A percentile compares a stretch with the other conserved stretches of the same genome.
phyloP scores from a whole-genome alignment of 2,113 vertebrate genomes.

The Urocolius indicus region DNA sequence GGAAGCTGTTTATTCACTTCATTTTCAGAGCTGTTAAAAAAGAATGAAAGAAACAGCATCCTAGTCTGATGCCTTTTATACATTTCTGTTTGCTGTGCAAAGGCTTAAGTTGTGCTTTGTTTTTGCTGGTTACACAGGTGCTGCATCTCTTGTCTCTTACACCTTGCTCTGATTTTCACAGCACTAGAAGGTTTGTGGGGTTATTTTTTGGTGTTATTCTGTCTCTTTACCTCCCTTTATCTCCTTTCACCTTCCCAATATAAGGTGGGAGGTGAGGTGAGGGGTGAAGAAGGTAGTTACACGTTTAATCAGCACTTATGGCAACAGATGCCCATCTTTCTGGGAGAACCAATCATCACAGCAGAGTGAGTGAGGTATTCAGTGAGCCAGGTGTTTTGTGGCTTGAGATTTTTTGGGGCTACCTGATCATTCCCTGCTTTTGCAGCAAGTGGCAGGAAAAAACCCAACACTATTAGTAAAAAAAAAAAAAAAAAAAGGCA shows the following conservation, averaged over 20 bases:
- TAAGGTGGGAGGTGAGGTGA: fast-evolving
- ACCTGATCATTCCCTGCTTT: not conserved
- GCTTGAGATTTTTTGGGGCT: not conserved
- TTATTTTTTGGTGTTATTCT: not conserved
- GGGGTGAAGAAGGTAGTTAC: not conserved
- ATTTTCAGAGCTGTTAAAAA: not conserved
- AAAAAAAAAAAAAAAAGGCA: slow-evolving; percentile 1
- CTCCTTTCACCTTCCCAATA: not conserved
- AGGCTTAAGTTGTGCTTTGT: slow-evolving; percentile 4
- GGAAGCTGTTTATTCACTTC: slow-evolving; percentile 41
- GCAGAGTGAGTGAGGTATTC: not conserved
- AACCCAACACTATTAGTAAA: not conserved
- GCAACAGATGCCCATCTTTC: not conserved
- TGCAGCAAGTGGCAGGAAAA: not conserved
- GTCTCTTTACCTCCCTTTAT: not conserved
- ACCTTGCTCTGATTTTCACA: not conserved
- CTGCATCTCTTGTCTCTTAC: not conserved
- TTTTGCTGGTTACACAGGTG: not conserved
- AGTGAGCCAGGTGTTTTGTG: not conserved
- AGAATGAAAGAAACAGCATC: not conserved
- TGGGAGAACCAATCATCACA: not conserved
- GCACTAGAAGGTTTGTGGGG: not conserved
- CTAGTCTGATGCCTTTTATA: not conserved
- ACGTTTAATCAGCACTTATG: not conserved
- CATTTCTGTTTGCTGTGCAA: not conserved